Evolutionary conservation across 2,113 vertebrate species (phyloP).

Genomic region (Orthonyx spaldingii): DNA sequence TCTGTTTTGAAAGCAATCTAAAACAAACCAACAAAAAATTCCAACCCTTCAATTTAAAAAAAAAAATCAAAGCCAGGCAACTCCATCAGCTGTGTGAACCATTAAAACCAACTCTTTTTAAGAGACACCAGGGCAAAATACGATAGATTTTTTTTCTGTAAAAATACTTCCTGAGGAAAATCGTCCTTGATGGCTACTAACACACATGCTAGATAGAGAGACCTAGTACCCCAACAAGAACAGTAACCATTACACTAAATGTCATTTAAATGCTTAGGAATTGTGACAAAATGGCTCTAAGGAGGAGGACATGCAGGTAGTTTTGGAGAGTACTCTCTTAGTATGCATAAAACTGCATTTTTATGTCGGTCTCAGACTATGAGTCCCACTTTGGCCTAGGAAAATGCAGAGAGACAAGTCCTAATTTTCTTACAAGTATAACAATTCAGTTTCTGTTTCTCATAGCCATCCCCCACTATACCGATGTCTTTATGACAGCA

Average conservation of each 20-base stretch:
- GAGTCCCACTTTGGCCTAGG: not conserved
- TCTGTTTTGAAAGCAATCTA: constrained; percentile 95
- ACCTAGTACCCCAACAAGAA: not conserved
- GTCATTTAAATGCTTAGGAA: not conserved
- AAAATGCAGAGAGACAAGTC: not conserved
- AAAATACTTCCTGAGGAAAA: not conserved
- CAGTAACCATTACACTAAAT: not conserved
- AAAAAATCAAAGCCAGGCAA: not conserved
- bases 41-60: not conserved
- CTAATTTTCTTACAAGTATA: not conserved
- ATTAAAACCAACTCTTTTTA: not conserved
- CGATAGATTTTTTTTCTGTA: accelerated
- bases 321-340: not conserved
- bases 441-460: not conserved
- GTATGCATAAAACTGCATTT: not conserved
- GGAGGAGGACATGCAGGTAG: not conserved
- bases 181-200: not conserved
- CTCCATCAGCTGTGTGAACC: not conserved
- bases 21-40: constrained; percentile 21
- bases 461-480: not conserved
- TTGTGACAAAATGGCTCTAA: not conserved
- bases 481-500: not conserved
- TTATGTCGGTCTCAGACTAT: not conserved
- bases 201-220: not conserved
- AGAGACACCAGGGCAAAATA: not conserved